phyloP scores from a whole-genome alignment of 2,797 vertebrate genomes.

The Brotogeris chrysoptera region DNA sequence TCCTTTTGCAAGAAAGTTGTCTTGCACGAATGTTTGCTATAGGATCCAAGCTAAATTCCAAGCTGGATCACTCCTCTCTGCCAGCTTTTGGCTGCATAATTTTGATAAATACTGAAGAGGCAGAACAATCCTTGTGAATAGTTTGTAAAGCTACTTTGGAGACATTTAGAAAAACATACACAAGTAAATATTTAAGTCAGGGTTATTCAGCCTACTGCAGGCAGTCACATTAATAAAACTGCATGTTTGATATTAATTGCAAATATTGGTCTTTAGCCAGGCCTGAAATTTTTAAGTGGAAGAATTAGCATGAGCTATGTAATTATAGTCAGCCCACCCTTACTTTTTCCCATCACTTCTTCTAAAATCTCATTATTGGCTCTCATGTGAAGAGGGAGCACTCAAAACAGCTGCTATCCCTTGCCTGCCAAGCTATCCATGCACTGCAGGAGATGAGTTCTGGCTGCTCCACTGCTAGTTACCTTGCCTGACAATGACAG shows the following conservation, averaged over 20 bases:
- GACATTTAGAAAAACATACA: not conserved
- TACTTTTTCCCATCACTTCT: not conserved
- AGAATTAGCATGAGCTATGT: not conserved
- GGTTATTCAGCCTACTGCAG: not conserved
- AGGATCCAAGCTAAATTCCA: constrained; percentile 47
- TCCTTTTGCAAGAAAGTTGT: not conserved
- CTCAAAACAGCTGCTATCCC: constrained; percentile 17
- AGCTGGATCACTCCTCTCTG: constrained; percentile 3
- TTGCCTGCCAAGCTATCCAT: constrained; percentile 12
- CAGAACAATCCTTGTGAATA: constrained; percentile 12
- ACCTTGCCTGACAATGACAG: not conserved
- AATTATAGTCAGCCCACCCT: constrained; percentile 18
- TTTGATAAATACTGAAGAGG: not conserved
- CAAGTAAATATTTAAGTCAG: constrained; percentile 36
- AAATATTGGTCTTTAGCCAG: constrained; percentile 8
- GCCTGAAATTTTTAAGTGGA: not conserved
- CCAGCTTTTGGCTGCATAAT: constrained; percentile 23
- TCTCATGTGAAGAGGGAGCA: not conserved
- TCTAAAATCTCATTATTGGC: constrained; percentile 28
- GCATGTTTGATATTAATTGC: not conserved
- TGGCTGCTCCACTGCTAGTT: not conserved
- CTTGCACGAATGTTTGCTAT: constrained; percentile 1
- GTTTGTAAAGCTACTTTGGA: constrained; percentile 16
- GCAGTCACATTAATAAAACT: not conserved
- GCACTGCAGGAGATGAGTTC: not conserved